Conservation (phyloP, 1,140 invertebrate genomes). For the Dryas iulia region DNA sequence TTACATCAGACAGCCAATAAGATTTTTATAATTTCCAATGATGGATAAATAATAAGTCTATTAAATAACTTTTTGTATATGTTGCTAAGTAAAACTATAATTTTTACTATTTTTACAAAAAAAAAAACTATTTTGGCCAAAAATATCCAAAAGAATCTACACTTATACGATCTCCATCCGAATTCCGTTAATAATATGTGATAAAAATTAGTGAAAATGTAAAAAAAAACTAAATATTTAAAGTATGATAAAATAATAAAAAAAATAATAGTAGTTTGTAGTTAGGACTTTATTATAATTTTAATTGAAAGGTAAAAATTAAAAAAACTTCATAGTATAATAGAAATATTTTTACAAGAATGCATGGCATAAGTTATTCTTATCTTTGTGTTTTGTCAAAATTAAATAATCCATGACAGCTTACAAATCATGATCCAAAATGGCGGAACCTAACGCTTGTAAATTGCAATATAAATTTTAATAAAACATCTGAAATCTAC, state of each 20-base stretch:
- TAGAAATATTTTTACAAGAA: conserved; percentile 17
- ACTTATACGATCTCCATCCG: conserved; percentile 27
- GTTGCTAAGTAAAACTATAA: too few relatives aligned
- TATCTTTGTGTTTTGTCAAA: too few relatives aligned
- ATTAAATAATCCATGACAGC: too few relatives aligned
- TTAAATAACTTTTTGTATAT: background rate
- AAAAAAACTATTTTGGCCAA: background rate
- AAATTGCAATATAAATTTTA: too few relatives aligned
- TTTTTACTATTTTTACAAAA: background rate
- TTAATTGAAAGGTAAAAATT: background rate
- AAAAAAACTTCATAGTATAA: conserved; percentile 5
- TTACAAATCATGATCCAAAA: too few relatives aligned
- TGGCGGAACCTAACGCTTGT: background rate
- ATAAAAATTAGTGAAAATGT: conserved; percentile 35
- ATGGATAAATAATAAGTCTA: too few relatives aligned
- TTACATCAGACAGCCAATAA: too few relatives aligned
- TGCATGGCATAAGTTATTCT: background rate
- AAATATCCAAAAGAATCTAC: background rate
- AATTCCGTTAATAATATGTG: conserved; percentile 47
- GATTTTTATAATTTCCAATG: too few relatives aligned
- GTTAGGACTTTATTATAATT: conserved; percentile 9
- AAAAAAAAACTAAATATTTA: conserved; percentile 8
- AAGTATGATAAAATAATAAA: background rate
- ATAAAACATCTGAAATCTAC: too few relatives aligned
- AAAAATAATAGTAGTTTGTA: background rate